phyloP scores from a whole-genome alignment of 2,797 vertebrate genomes.

The Valencia hispanica region DNA sequence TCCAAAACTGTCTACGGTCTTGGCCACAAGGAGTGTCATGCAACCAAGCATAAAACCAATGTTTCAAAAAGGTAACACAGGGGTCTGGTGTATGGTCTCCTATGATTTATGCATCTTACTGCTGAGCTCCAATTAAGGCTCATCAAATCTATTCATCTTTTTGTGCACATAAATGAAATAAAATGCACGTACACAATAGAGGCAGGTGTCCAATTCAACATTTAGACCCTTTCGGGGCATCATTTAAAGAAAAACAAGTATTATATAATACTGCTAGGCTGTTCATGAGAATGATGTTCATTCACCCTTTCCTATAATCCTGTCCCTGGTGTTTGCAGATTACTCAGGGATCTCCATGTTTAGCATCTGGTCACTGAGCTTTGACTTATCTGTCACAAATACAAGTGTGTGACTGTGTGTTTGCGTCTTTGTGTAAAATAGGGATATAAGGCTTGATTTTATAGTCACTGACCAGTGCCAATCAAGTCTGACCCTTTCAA shows the following conservation, averaged over 20 bases:
- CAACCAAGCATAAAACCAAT: conserved; percentile 13
- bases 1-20: conserved; percentile 68
- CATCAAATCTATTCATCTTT: conserved; percentile 31
- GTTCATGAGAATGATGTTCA: conserved; percentile 43
- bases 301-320: conserved; percentile 3
- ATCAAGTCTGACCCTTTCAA: conserved; percentile 65
- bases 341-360: conserved; percentile 35
- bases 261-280: conserved; percentile 48
- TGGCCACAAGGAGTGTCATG: conserved; percentile 19
- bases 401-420: conserved; percentile 21
- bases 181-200: conserved; percentile 40
- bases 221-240: too few relatives aligned
- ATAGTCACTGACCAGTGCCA: conserved; percentile 68
- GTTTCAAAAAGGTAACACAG: conserved; percentile 29
- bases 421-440: conserved; percentile 42
- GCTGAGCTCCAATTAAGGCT: conserved; percentile 44
- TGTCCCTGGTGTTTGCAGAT: conserved; percentile 36
- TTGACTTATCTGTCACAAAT: conserved; percentile 58
- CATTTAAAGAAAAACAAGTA: conserved; percentile 20
- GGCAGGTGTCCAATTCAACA: conserved; percentile 65
- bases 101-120: conserved; percentile 28
- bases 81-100: conserved; percentile 25
- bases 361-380: conserved; percentile 48
- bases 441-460: conserved; percentile 66
- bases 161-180: conserved; percentile 42